These are phyloP conservation scores for Solenodon paradoxus DNA, from an alignment of 2,113 vertebrate species.

Conservation along the genomic window DNA sequence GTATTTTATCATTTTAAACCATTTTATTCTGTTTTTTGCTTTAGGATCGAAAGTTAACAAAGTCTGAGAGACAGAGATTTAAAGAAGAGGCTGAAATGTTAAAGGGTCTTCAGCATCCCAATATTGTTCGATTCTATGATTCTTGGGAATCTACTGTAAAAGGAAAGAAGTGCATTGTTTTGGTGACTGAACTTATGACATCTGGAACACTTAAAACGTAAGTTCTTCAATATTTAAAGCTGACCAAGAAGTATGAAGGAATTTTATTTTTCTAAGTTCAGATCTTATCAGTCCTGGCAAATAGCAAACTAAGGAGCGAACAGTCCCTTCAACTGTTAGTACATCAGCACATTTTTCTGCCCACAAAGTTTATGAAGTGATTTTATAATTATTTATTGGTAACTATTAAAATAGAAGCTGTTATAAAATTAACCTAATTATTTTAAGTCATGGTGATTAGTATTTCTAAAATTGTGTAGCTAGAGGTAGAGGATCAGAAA, in stretches of 20 bases:
- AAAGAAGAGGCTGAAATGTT: conserved; percentile 99
- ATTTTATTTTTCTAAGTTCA: conserved; percentile 4
- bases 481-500: background rate
- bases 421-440: conserved; percentile 2
- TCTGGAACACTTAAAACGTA: conserved; percentile 99
- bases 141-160: conserved; percentile 98
- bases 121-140: conserved; percentile 99
- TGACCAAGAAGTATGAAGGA: background rate
- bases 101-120: conserved; percentile 98
- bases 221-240: conserved; percentile 78
- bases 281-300: background rate
- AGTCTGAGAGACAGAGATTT: conserved; percentile 96
- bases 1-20: conserved; percentile 39
- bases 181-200: conserved; percentile 99
- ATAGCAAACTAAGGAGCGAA: background rate
- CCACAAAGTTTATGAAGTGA: background rate
- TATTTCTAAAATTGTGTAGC: background rate
- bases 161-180: conserved; percentile 98
- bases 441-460: background rate
- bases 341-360: conserved; percentile 3
- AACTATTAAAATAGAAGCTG: background rate
- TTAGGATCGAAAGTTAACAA: conserved; percentile 97
- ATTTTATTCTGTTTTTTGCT: conserved; percentile 55
- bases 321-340: background rate
- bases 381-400: conserved; percentile 20